Conservation (phyloP, 2,797 vertebrate species). For the Semotilus atromaculatus region DNA sequence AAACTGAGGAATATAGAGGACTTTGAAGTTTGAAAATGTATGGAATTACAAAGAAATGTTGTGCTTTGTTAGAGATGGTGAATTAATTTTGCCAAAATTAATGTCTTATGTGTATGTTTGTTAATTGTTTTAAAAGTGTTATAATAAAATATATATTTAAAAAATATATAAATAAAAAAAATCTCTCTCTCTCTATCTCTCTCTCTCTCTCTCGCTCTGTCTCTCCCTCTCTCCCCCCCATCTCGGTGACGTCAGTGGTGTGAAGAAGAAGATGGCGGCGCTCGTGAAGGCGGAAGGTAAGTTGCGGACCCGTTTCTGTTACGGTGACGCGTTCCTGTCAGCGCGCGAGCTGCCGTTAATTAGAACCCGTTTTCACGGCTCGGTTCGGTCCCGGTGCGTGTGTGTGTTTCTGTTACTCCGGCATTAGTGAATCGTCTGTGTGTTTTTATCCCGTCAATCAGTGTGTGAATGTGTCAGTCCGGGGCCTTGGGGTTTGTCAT, state of each 20-base stretch:
- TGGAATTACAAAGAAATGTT: too few species aligned
- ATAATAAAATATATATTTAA: too few species aligned
- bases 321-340: not conserved
- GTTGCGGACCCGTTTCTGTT: conserved; percentile 54
- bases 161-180: too few species aligned
- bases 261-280: conserved; percentile 78
- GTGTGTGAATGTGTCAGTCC: not conserved
- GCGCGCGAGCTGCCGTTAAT: not conserved
- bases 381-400: not conserved
- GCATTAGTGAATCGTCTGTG: not conserved
- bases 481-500: conserved; percentile 22
- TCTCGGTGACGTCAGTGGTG: conserved; percentile 69
- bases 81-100: too few species aligned
- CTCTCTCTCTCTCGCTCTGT: not conserved
- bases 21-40: too few species aligned
- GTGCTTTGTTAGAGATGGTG: too few species aligned
- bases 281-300: conserved; percentile 80
- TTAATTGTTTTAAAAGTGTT: too few species aligned
- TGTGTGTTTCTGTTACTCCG: not conserved
- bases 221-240: too few species aligned
- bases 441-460: not conserved
- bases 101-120: too few species aligned
- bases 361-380: not conserved
- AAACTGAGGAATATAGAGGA: too few species aligned
- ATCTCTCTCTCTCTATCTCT: not conserved